phyloP scores from a whole-genome alignment of 2,888 invertebrate genomes.

The Exocentrus adspersus region DNA sequence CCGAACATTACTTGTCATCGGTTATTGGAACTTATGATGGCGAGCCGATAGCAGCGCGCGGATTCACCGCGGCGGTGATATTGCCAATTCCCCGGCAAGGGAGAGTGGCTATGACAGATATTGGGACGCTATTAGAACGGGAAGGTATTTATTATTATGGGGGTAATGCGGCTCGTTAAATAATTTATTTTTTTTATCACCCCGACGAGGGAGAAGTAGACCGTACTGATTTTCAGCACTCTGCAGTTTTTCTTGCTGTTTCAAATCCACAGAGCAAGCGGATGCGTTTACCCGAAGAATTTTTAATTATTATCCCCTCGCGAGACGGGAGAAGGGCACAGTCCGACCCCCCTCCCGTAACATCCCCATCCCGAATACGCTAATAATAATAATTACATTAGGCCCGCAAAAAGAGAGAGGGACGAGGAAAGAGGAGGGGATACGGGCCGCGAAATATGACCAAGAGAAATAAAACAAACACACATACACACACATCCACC shows the following conservation, averaged over 20 bases:
- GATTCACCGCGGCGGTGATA: constrained; percentile 9
- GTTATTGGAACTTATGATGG: constrained; percentile 29
- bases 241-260: no score
- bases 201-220: no score
- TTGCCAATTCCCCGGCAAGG: constrained; percentile 18
- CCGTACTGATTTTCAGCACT: no score
- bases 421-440: neutral
- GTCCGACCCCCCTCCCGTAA: constrained; percentile 6
- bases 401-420: constrained; percentile 20
- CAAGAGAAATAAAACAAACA: constrained; percentile 46
- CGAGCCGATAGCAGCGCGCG: constrained; percentile 7
- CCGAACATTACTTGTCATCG: constrained; percentile 26
- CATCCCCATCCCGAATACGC: constrained; percentile 24
- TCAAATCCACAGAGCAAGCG: neutral
- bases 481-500: constrained; percentile 41
- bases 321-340: constrained; percentile 40
- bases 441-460: constrained; percentile 32
- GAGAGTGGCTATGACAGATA: constrained; percentile 23
- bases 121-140: neutral
- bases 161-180: neutral
- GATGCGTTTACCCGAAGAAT: constrained; percentile 41
- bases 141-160: constrained; percentile 22
- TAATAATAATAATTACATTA: constrained; percentile 45
- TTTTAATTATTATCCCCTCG: constrained; percentile 47
- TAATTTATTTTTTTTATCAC: constrained; percentile 11